Percentiles rank a stretch among this genome's conserved stretches.
phyloP scores from a whole-genome alignment of 37 sponge, comb jelly and placozoan genomes.

The Tethya wilhelma region DNA sequence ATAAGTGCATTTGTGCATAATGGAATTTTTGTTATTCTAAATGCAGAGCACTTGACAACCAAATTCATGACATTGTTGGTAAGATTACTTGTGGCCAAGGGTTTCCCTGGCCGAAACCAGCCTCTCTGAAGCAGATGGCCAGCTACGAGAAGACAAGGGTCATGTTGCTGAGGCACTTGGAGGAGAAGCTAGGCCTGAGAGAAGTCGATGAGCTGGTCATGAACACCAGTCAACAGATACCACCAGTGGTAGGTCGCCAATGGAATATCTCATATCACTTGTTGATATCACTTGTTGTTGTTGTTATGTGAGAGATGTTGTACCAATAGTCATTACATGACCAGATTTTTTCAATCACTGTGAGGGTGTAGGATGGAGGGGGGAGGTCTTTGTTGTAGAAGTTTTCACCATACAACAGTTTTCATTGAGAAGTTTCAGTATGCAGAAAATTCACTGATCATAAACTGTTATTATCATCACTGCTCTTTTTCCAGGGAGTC shows the following conservation, averaged over 20 bases:
- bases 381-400: too few relatives aligned
- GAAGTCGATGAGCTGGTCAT: slow-evolving; percentile 8
- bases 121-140: slow-evolving; percentile 37
- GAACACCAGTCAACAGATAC: slow-evolving; percentile 36
- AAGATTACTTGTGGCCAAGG: slow-evolving; percentile 56
- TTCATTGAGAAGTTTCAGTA: not conserved
- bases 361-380: too few relatives aligned
- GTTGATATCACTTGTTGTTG: too few relatives aligned
- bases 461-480: not conserved
- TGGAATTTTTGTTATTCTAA: too few relatives aligned
- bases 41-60: slow-evolving; percentile 49
- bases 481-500: slow-evolving; percentile 38
- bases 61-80: slow-evolving; percentile 47
- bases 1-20: too few relatives aligned
- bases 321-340: too few relatives aligned
- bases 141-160: slow-evolving; percentile 54
- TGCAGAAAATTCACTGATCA: not conserved
- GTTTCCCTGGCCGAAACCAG: slow-evolving; percentile 64
- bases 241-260: slow-evolving; percentile 47
- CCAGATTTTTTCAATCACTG: too few relatives aligned
- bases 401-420: not conserved
- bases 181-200: slow-evolving; percentile 43
- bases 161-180: slow-evolving; percentile 46
- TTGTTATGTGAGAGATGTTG: too few relatives aligned
- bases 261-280: not conserved